phyloP scores from a whole-genome alignment of 1,140 invertebrate genomes.

The Aethina tumida region DNA sequence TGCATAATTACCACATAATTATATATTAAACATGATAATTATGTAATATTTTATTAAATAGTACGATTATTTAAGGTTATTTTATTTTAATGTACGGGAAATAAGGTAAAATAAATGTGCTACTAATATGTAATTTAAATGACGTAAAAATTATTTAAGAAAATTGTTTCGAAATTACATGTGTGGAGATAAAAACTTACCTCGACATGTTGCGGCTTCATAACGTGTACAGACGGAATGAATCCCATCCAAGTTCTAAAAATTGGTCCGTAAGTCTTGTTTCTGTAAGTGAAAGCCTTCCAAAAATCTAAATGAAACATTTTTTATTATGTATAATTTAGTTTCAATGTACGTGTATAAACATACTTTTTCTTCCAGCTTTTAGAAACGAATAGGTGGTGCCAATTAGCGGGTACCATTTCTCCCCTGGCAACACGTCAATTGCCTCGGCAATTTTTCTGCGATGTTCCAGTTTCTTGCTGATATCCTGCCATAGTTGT shows the following conservation, averaged over 20 bases:
- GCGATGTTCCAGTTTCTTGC: no score
- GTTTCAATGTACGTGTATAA: no score
- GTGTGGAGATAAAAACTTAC: slow-evolving; percentile 14
- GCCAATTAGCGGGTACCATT: slow-evolving; percentile 17
- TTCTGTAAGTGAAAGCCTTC: slow-evolving; percentile 2
- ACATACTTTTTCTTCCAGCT: slow-evolving; percentile 9
- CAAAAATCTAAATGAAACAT: slow-evolving; percentile 9
- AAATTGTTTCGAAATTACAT: slow-evolving; percentile 2
- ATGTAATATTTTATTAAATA: no score
- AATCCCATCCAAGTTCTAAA: slow-evolving; percentile 25
- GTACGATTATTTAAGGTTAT: no score
- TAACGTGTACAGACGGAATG: slow-evolving; percentile 23
- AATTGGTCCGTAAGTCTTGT: slow-evolving; percentile 19
- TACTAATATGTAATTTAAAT: no score
- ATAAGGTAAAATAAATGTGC: no score
- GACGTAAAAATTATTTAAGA: slow-evolving; percentile 2
- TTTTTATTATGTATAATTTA: slow-evolving; percentile 2
- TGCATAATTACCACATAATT: no score
- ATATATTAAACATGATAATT: no score
- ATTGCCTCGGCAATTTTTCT: slow-evolving; percentile 6
- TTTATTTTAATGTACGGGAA: no score
- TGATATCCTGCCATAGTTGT: no score
- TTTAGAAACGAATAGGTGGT: slow-evolving; percentile 5
- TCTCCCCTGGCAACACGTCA: slow-evolving; percentile 12
- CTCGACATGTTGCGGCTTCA: slow-evolving; percentile 28